phyloP scores from a whole-genome alignment of 2,797 vertebrate species.

The Sylvilagus floridanus region DNA sequence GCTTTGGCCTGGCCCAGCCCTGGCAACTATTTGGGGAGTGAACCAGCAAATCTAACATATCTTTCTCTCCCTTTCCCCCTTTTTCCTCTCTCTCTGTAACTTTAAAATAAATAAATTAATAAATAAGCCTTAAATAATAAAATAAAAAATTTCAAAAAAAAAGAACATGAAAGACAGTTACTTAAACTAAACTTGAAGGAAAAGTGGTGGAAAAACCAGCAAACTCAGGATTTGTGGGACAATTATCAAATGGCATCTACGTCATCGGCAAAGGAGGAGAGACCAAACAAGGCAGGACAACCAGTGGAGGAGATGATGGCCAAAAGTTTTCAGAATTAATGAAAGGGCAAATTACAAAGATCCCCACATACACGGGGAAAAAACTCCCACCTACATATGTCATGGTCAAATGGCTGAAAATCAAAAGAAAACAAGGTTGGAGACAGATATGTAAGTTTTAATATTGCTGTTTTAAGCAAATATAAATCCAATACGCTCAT shows the following conservation, averaged over 20 bases:
- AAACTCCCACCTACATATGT: not conserved
- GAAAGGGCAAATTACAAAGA: not conserved
- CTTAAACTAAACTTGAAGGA: not conserved
- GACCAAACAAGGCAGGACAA: conserved; percentile 4
- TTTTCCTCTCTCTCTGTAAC: no score
- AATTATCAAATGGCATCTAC: not conserved
- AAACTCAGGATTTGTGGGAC: not conserved
- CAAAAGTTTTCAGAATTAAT: not conserved
- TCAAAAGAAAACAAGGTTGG: conserved; percentile 6
- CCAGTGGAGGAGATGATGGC: not conserved
- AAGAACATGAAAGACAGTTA: not conserved
- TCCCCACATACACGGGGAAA: not conserved
- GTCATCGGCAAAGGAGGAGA: not conserved
- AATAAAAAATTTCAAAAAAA: no score
- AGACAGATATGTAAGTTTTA: not conserved
- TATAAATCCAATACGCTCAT: not conserved
- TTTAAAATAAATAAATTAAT: no score
- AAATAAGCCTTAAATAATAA: no score
- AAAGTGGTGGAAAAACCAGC: not conserved
- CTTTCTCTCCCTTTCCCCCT: no score
- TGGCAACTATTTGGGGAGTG: no score
- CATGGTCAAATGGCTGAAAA: conserved; percentile 14
- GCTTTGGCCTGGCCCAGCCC: no score
- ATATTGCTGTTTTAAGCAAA: not conserved
- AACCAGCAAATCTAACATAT: no score